phyloP scores from a whole-genome alignment of 2,113 vertebrate species.

The Heloderma charlesbogerti region DNA sequence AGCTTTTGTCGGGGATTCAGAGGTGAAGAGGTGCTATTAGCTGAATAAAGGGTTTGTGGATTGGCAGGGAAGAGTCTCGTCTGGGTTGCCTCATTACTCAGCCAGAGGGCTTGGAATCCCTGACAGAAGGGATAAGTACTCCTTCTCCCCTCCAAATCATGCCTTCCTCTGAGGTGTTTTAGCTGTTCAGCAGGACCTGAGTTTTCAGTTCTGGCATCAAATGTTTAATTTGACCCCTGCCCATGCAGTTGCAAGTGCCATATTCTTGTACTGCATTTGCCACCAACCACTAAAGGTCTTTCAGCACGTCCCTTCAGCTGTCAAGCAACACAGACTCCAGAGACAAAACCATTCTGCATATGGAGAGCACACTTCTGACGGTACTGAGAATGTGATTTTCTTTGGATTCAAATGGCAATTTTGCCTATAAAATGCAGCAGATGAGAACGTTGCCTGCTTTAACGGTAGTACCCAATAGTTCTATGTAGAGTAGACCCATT shows the following conservation, averaged over 20 bases:
- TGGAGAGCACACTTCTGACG: neutral
- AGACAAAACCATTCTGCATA: neutral
- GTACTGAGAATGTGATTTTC: neutral
- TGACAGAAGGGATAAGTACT: neutral
- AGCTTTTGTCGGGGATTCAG: too few relatives aligned
- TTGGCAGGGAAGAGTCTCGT: too few relatives aligned
- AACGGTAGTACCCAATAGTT: too few relatives aligned
- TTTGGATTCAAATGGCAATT: neutral
- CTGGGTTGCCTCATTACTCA: too few relatives aligned
- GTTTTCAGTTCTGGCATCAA: neutral
- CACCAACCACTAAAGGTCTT: neutral
- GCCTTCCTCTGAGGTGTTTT: neutral
- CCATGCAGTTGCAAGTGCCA: neutral
- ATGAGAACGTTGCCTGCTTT: conserved; percentile 15
- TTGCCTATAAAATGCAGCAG: neutral
- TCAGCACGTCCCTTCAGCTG: neutral
- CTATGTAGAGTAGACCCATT: too few relatives aligned
- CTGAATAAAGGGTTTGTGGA: too few relatives aligned
- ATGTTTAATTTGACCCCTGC: neutral
- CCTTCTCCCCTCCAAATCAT: neutral
- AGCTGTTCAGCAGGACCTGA: too few relatives aligned
- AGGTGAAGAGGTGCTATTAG: too few relatives aligned
- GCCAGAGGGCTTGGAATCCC: too few relatives aligned
- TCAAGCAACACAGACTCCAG: neutral
- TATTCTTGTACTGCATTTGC: neutral